These are phyloP conservation scores for Crypturellus undulatus DNA, from an alignment of 2,113 vertebrate genomes.

Conservation along the genomic window DNA sequence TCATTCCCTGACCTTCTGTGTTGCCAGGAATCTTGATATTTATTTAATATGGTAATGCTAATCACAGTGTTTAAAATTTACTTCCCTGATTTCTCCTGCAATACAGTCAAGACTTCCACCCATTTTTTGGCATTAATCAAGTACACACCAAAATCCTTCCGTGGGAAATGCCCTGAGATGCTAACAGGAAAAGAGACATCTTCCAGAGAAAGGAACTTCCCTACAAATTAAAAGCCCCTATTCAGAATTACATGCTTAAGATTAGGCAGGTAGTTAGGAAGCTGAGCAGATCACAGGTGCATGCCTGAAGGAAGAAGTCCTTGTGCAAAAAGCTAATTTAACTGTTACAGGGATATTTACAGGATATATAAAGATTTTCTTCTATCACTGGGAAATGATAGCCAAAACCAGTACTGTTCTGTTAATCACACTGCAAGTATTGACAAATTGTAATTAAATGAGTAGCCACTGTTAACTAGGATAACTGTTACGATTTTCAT, in stretches of 20 bases:
- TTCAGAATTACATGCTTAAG: background rate
- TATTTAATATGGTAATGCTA: background rate
- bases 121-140: background rate
- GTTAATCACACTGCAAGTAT: background rate
- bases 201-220: background rate
- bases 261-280: background rate
- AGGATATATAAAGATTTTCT: background rate
- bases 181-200: background rate
- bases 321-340: background rate
- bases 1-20: background rate
- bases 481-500: background rate
- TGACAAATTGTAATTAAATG: background rate
- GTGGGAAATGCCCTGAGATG: background rate
- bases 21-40: background rate
- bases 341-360: background rate
- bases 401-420: background rate
- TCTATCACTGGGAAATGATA: background rate
- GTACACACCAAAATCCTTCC: background rate
- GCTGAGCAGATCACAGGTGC: background rate
- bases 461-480: background rate
- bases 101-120: background rate
- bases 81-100: background rate
- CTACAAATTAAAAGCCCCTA: background rate
- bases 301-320: background rate
- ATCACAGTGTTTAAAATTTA: background rate